phyloP scores from a whole-genome alignment of 2,797 vertebrate species.

The Megaceryle alcyon region DNA sequence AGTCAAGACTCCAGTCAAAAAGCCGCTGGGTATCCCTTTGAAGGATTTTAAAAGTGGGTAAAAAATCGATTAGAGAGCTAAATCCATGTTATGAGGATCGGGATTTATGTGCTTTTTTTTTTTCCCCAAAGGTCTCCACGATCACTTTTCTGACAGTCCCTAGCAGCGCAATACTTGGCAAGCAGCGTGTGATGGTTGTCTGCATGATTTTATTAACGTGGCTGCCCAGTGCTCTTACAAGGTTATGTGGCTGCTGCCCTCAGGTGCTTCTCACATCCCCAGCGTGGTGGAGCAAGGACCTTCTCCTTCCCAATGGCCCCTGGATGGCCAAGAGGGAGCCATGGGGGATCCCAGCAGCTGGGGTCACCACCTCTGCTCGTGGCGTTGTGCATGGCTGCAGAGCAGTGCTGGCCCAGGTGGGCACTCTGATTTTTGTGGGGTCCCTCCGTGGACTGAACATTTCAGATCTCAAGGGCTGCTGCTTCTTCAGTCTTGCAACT shows the following conservation, averaged over 20 bases:
- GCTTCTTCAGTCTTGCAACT: background rate
- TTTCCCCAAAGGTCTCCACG: accelerated
- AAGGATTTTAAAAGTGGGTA: background rate
- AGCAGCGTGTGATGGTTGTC: background rate
- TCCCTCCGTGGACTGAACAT: accelerated
- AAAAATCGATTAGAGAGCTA: background rate
- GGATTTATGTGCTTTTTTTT: background rate
- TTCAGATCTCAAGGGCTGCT: background rate
- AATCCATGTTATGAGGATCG: background rate
- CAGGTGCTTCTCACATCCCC: accelerated
- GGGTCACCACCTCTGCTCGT: accelerated
- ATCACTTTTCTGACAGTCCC: background rate
- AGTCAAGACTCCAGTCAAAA: background rate
- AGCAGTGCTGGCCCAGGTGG: accelerated
- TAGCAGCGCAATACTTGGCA: background rate
- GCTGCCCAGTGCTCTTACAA: background rate
- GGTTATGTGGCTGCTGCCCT: background rate
- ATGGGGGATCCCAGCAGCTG: background rate
- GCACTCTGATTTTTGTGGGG: accelerated
- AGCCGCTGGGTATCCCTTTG: background rate
- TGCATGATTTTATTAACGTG: background rate
- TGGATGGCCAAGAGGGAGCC: accelerated
- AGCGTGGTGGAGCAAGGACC: accelerated
- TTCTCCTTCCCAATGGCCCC: background rate
- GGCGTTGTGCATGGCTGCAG: accelerated